These are phyloP conservation scores for Hoplodrina ambigua DNA, from an alignment of 2,888 invertebrate genomes.

Conservation along the genomic window DNA sequence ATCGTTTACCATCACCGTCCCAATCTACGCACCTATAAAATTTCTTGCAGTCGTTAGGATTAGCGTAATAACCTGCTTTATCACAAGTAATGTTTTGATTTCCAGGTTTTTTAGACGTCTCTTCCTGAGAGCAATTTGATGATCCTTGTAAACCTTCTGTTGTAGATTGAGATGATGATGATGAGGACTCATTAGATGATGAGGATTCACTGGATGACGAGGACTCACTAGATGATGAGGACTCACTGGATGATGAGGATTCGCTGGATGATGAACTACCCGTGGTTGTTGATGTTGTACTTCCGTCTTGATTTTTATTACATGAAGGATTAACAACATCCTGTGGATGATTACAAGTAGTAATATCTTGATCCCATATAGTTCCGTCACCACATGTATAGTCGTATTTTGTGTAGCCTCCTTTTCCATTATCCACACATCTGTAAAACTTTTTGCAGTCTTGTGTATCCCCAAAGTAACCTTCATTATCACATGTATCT, in stretches of 20 bases:
- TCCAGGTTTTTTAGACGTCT: conserved; percentile 72
- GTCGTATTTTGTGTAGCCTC: conserved; percentile 90
- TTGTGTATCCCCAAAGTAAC: conserved; percentile 91
- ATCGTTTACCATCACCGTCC: conserved; percentile 88
- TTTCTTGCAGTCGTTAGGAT: conserved; percentile 91
- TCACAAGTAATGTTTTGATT: conserved; percentile 83
- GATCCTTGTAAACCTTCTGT: conserved; percentile 68
- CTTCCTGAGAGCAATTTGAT: conserved; percentile 72
- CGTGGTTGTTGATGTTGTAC: conserved; percentile 58
- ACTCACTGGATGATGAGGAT: conserved; percentile 34
- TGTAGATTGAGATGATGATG: conserved; percentile 41
- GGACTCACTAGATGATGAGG: conserved; percentile 21
- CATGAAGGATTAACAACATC: conserved; percentile 83
- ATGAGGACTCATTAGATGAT: conserved; percentile 11
- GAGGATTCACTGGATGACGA: conserved; percentile 34
- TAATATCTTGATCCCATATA: conserved; percentile 92
- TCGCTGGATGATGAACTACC: conserved; percentile 54
- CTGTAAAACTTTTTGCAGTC: conserved; percentile 92
- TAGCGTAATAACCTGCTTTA: conserved; percentile 91
- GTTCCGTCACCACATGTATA: conserved; percentile 93
- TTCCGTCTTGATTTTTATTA: conserved; percentile 60
- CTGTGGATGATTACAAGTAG: conserved; percentile 84
- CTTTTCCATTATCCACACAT: conserved; percentile 91
- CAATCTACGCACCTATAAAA: conserved; percentile 92
- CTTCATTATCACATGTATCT: conserved; percentile 87